phyloP scores from a whole-genome alignment of 1,140 invertebrate genomes.

The Lepidurus arcticus region DNA sequence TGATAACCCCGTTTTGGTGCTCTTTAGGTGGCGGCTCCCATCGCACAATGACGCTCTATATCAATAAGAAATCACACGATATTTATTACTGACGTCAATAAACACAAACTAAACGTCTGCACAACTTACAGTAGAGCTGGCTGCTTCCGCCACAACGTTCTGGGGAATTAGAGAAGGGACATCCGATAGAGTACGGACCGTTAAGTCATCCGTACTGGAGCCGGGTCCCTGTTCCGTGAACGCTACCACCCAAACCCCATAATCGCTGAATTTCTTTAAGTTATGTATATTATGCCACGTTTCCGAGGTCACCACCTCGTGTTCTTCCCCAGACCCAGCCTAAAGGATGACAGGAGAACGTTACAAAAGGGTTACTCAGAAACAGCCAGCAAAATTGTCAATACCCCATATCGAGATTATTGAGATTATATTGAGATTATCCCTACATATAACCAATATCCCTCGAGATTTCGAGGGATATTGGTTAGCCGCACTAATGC shows the following conservation, averaged over 20 bases:
- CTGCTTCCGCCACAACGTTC: constrained; percentile 78
- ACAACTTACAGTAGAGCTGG: constrained; percentile 66
- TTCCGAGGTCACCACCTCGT: constrained; percentile 53
- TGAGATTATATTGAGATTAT: constrained; percentile 18
- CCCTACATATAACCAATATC: not conserved
- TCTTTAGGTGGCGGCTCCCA: too few relatives aligned
- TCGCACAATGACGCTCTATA: constrained; percentile 69
- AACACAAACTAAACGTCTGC: too few relatives aligned
- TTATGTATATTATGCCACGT: constrained; percentile 55
- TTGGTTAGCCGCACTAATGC: too few relatives aligned
- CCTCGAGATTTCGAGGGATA: too few relatives aligned
- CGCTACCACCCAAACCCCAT: constrained; percentile 74
- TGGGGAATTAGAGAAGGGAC: constrained; percentile 74
- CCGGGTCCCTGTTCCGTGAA: constrained; percentile 75
- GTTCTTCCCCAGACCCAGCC: constrained; percentile 54
- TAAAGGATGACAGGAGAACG: constrained; percentile 39
- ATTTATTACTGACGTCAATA: not conserved
- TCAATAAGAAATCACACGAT: constrained; percentile 16
- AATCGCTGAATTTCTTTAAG: constrained; percentile 68
- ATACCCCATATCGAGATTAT: not conserved
- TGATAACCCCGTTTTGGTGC: too few relatives aligned
- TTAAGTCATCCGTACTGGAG: constrained; percentile 66
- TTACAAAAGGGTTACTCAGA: not conserved
- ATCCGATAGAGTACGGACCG: constrained; percentile 69
- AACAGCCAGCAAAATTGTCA: not conserved